Evolutionary conservation across 2,888 invertebrate species (phyloP).

Genomic region (Andrena minutula): DNA sequence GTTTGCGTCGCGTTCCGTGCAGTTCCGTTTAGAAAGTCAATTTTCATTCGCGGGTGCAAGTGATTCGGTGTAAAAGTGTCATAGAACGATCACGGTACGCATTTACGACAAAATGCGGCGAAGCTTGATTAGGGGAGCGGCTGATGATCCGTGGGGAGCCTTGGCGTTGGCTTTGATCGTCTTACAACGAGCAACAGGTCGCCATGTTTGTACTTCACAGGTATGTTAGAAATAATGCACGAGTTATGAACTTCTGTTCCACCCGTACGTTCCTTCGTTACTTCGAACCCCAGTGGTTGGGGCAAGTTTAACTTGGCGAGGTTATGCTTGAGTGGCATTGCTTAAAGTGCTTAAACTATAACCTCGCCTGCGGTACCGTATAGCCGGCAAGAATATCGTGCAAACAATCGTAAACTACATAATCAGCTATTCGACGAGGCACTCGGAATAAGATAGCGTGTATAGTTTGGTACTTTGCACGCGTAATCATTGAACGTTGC

Average conservation of each 20-base stretch:
- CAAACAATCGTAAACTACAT: no score
- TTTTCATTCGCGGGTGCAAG: background rate
- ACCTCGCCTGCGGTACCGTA: constrained; percentile 5
- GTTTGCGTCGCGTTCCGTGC: background rate
- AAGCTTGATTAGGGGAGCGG: constrained; percentile 14
- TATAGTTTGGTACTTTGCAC: no score
- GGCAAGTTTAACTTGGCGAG: background rate
- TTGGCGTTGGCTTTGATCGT: constrained; percentile 48
- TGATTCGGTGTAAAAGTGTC: background rate
- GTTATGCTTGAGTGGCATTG: background rate
- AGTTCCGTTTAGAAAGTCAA: background rate
- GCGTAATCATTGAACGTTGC: no score
- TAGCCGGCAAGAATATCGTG: background rate
- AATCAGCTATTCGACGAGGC: no score
- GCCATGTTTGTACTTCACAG: constrained; percentile 43
- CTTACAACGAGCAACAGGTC: constrained; percentile 65
- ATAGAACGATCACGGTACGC: background rate
- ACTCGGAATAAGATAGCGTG: no score
- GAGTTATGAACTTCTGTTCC: constrained; percentile 30
- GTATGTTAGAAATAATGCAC: constrained; percentile 58
- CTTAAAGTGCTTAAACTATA: background rate
- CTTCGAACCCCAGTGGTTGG: background rate
- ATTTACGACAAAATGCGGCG: constrained; percentile 17
- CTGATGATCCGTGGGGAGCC: constrained; percentile 26
- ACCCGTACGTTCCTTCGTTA: background rate